Percentiles rank a stretch among this genome's conserved stretches.
phyloP scores from a whole-genome alignment of 2,113 vertebrate genomes.

The Astatotilapia flaviijosephi region DNA sequence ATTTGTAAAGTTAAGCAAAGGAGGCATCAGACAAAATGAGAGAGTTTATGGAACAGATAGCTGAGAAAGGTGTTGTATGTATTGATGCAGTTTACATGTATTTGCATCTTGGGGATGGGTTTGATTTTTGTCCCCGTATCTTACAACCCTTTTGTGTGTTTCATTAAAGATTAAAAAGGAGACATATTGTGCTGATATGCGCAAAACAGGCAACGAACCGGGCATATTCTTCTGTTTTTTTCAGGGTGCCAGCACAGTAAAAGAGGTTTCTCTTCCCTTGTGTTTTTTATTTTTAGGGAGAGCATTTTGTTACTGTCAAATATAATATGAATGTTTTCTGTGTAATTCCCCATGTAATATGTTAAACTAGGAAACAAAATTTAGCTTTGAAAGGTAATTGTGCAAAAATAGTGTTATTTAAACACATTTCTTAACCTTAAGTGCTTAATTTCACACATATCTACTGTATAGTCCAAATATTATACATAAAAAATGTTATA shows the following conservation, averaged over 20 bases:
- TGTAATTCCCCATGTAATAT: neutral
- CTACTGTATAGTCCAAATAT: neutral
- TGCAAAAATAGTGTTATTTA: neutral
- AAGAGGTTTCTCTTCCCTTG: neutral
- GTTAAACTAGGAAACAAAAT: neutral
- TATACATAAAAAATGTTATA: neutral
- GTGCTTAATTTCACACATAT: conserved; percentile 46
- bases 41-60: neutral
- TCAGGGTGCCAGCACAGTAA: neutral
- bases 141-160: neutral
- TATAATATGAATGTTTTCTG: neutral
- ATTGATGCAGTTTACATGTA: neutral
- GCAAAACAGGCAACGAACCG: neutral
- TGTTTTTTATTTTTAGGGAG: neutral
- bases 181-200: neutral
- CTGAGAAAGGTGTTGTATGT: neutral
- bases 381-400: neutral
- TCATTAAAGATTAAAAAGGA: neutral
- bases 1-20: conserved; percentile 6
- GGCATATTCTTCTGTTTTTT: neutral
- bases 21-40: neutral
- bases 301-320: neutral
- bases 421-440: neutral
- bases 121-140: neutral
- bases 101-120: neutral